phyloP scores from a whole-genome alignment of 2,888 invertebrate species.

The Lordiphosa andalusiaca region DNA sequence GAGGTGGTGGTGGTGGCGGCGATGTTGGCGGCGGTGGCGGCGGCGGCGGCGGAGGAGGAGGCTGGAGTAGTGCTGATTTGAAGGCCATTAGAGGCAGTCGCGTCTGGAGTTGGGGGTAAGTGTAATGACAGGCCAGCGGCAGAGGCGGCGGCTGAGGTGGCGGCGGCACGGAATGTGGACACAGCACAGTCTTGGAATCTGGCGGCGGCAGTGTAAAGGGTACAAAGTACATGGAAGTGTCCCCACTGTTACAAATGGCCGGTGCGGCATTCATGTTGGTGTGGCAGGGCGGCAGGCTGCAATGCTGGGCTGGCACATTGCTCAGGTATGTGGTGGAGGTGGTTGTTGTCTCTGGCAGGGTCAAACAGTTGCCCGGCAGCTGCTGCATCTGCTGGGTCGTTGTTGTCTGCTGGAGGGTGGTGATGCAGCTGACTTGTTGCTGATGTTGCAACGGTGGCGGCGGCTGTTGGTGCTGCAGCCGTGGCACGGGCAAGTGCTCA shows the following conservation, averaged over 20 bases:
- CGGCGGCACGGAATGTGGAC: conserved; percentile 52
- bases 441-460: conserved; percentile 36
- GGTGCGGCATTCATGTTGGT: conserved; percentile 3
- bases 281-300: conserved; percentile 10
- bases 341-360: conserved; percentile 27
- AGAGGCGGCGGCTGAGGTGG: conserved; percentile 54
- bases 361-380: conserved; percentile 28
- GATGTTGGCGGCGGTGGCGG: conserved; percentile 12
- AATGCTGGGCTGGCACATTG: conserved; percentile 23
- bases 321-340: conserved; percentile 25
- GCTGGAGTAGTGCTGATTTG: not conserved
- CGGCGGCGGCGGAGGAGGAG: conserved; percentile 18
- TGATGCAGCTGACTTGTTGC: conserved; percentile 50
- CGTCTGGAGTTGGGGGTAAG: conserved; percentile 25
- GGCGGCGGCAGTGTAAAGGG: conserved; percentile 25
- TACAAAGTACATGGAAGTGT: conserved; percentile 27
- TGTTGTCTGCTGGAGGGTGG: conserved; percentile 56
- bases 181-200: conserved; percentile 17
- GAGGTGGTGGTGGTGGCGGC: conserved; percentile 8
- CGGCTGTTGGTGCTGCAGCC: conserved; percentile 51
- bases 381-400: conserved; percentile 45
- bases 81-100: not conserved
- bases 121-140: conserved; percentile 37
- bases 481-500: conserved; percentile 62
- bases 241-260: conserved; percentile 13